Evolutionary conservation across 2,797 vertebrate species (phyloP), one percentile per base, ranked within the genome.

Genomic region (Melanotaenia parkinsoni): DNA sequence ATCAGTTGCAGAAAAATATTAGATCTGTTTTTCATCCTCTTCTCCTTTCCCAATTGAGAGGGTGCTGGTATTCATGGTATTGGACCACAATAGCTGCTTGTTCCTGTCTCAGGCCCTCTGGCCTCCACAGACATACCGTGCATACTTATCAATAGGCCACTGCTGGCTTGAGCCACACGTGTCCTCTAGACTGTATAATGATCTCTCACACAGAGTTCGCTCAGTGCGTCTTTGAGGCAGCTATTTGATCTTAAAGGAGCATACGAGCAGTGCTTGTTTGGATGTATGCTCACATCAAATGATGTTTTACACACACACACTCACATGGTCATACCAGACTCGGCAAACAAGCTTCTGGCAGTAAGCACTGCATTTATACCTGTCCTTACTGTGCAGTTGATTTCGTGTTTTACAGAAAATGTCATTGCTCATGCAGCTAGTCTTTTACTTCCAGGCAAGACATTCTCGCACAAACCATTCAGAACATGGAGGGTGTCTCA

Each of bases 71-170:
- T 86, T 86, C 63, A 14, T 81, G 79, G 75, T 68, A 78, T 82
- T 74, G 65, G 63, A 77, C 79, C 72, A 90, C 89, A 91, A 86
- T 90, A 87, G 89, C 79, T 80, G 71, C 82, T 84, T 91, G 90
- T 89, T 89, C 70, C 77, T 80, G 79, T 85, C 72, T 89, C 90
- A 66, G 83, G 78, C 83, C 82, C 85, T 87, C 83, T 91, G 86
- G 88, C 86, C 85, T 88, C 83, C 78, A 71, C 87, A 83, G 89
- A 89, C 90, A 90, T 89, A 86, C 91, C 84, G 68, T 72, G 81
- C 91, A 89, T 89, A 90, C 75, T 89, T 89, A 91, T 90, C 92
- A 88, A 89, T 86, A 87, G 76, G 62, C 76, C 28, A 43, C 84
- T 79, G 81, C 84, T 51, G 77, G 77, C 63, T 35, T 5, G 32